These are phyloP conservation scores for Vicugna pacos DNA, from an alignment of 2,113 vertebrate genomes.

Conservation along the genomic window DNA sequence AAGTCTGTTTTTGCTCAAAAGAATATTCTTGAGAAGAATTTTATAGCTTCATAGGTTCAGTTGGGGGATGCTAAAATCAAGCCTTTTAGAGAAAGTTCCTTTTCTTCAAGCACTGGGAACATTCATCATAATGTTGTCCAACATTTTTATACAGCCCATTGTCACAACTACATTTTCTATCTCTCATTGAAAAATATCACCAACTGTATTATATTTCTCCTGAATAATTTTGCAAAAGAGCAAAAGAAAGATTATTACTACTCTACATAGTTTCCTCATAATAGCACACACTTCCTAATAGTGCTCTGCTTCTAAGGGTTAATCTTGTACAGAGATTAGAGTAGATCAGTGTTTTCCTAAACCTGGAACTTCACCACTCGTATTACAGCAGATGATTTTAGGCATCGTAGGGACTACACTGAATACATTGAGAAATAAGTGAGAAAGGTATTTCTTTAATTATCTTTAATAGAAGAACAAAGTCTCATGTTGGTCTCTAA, in stretches of 20 bases:
- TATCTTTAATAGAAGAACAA: slow-evolving; percentile 4
- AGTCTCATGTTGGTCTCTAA: neutral
- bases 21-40: slow-evolving; percentile 10
- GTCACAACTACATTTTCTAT: neutral
- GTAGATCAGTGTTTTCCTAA: neutral
- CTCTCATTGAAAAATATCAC: slow-evolving; percentile 1
- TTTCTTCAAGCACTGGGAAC: neutral
- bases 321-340: neutral
- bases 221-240: slow-evolving; percentile 22
- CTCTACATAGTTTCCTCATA: neutral
- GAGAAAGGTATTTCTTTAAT: neutral
- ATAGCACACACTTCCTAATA: neutral
- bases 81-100: neutral
- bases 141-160: neutral
- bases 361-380: neutral
- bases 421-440: neutral
- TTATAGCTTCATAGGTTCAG: neutral
- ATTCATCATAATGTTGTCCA: neutral
- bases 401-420: neutral
- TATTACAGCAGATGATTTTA: neutral
- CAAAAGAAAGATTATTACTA: neutral
- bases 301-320: neutral
- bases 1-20: slow-evolving; percentile 37
- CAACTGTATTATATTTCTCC: neutral
- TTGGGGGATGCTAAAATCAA: neutral